Percentiles rank a stretch among this genome's conserved stretches.
Evolutionary conservation across 1,140 invertebrate genomes (phyloP).

Genomic region (Campoletis sonorensis): DNA sequence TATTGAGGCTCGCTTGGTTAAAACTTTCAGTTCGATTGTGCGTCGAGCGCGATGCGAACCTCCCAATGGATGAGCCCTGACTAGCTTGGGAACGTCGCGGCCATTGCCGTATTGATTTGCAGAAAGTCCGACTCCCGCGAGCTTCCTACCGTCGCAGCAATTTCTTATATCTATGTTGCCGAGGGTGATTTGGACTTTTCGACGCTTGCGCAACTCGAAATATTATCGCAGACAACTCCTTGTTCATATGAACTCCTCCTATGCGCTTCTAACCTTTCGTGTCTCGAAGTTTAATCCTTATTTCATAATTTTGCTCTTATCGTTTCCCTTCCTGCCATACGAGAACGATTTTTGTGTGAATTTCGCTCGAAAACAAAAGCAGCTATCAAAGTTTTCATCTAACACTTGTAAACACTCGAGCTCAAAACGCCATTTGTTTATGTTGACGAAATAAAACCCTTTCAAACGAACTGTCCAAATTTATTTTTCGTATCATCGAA

Average conservation of each 20-base stretch:
- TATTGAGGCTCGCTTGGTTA: conserved; percentile 26
- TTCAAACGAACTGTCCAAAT: no score
- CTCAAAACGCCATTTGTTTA: no score
- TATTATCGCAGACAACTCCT: neutral
- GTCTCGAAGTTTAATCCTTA: no score
- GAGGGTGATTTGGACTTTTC: conserved; percentile 22
- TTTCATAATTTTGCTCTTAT: no score
- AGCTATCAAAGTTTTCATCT: no score
- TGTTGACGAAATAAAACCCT: no score
- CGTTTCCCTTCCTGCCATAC: no score
- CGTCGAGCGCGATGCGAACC: conserved; percentile 50
- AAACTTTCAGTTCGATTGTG: conserved; percentile 27
- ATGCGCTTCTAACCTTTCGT: neutral
- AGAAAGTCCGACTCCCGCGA: conserved; percentile 47
- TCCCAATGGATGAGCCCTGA: conserved; percentile 68
- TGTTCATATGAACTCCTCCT: neutral
- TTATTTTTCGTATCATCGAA: no score
- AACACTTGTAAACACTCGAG: no score
- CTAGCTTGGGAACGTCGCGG: conserved; percentile 68
- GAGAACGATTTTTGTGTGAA: no score
- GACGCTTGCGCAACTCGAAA: conserved; percentile 31
- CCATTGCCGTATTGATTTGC: conserved; percentile 75
- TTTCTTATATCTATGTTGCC: neutral
- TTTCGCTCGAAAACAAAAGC: no score
- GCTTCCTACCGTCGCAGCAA: neutral